Evolutionary conservation across 92 coral and sea anemone genomes (phyloP).

Genomic region (Palythoa grandiflora): DNA sequence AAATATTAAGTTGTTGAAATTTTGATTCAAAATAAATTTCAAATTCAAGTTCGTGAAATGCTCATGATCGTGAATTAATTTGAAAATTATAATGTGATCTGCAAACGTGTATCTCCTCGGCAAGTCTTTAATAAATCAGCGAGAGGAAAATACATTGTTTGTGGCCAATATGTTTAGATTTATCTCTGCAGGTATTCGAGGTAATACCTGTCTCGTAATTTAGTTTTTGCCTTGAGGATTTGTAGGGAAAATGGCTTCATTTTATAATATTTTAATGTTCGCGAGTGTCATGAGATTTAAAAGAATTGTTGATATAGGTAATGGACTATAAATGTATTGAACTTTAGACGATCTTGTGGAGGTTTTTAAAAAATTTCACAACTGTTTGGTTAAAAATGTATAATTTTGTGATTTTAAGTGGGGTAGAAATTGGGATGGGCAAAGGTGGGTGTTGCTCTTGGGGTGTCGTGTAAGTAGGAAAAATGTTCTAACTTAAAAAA

Average conservation of each 20-base stretch:
- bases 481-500: too few species aligned
- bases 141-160: not conserved
- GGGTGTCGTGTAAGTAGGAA: too few species aligned
- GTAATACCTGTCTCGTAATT: not conserved
- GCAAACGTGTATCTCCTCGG: not conserved
- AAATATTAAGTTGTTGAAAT: not conserved
- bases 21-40: not conserved
- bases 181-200: not conserved
- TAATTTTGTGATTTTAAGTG: too few species aligned
- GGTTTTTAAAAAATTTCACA: too few species aligned
- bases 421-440: too few species aligned
- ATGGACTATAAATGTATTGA: not conserved
- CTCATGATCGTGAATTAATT: not conserved
- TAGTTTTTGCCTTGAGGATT: not conserved
- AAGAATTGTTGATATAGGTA: not conserved
- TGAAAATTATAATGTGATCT: not conserved
- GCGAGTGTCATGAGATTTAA: not conserved
- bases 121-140: not conserved
- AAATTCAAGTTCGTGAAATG: not conserved
- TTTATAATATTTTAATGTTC: not conserved
- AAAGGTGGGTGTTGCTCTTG: too few species aligned
- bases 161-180: conserved; percentile 11
- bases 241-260: not conserved
- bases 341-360: too few species aligned
- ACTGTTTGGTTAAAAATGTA: too few species aligned